Evolutionary conservation across 2,888 invertebrate species (phyloP).

Genomic region (Apamea epomidion): DNA sequence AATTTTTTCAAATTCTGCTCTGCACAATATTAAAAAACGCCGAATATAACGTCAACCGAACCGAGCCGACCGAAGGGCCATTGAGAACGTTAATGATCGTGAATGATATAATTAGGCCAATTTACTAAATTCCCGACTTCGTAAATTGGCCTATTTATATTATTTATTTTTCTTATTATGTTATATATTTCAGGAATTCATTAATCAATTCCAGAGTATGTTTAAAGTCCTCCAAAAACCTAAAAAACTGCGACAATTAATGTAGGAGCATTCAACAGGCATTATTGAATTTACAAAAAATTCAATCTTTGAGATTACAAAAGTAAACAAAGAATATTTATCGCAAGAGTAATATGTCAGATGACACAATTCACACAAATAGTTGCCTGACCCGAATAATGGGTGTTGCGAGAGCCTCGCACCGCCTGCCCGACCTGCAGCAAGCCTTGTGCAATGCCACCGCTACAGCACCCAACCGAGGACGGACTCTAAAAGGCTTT

Average conservation of each 20-base stretch:
- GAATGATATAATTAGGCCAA: neutral
- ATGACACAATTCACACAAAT: constrained; percentile 90
- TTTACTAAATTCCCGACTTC: neutral
- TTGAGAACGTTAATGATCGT: too few relatives aligned
- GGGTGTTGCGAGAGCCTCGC: constrained; percentile 86
- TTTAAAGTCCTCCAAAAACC: neutral
- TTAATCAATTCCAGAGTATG: neutral
- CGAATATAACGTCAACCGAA: neutral
- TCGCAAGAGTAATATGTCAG: constrained; percentile 82
- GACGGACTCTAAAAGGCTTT: constrained; percentile 55
- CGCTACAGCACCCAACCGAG: constrained; percentile 68
- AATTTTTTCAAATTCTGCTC: neutral
- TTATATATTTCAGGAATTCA: neutral
- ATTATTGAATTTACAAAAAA: constrained; percentile 19
- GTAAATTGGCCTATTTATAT: too few relatives aligned
- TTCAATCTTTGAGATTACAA: constrained; percentile 45
- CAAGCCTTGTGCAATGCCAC: constrained; percentile 88
- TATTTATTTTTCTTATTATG: too few relatives aligned
- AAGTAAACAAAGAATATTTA: constrained; percentile 74
- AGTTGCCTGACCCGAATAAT: constrained; percentile 89
- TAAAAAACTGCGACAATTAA: neutral
- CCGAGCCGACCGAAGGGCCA: neutral
- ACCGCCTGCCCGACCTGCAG: constrained; percentile 84
- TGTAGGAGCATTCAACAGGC: neutral
- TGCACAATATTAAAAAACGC: neutral